These are phyloP conservation scores for Alethe diademata DNA, from an alignment of 2,113 vertebrate genomes.

Conservation along the genomic window DNA sequence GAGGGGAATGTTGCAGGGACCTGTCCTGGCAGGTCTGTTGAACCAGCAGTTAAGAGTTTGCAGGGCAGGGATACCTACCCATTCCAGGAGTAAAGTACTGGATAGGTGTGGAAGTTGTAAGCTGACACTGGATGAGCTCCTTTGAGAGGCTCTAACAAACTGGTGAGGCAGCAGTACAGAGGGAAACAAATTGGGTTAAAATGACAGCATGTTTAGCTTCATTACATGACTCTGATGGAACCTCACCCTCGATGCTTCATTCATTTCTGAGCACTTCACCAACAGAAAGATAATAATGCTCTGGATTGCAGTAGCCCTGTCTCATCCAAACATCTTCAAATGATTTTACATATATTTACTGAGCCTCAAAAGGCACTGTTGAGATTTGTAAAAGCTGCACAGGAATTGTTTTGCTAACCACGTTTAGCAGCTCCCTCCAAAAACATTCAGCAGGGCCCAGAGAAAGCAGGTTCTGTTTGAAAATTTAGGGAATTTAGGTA, in stretches of 20 bases:
- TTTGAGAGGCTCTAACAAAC: slow-evolving; percentile 60
- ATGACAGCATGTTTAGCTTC: slow-evolving; percentile 60
- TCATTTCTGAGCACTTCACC: slow-evolving; percentile 56
- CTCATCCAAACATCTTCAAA: slow-evolving; percentile 46
- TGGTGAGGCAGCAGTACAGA: slow-evolving; percentile 59
- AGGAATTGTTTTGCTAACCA: background rate
- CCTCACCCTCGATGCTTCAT: slow-evolving; percentile 59
- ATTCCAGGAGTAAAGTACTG: slow-evolving; percentile 55
- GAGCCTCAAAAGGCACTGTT: slow-evolving; percentile 16
- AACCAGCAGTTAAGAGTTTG: slow-evolving; percentile 70
- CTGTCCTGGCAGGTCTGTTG: slow-evolving; percentile 77
- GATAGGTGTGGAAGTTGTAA: slow-evolving; percentile 65
- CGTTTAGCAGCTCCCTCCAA: background rate
- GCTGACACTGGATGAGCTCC: slow-evolving; percentile 65
- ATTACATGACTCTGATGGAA: slow-evolving; percentile 66
- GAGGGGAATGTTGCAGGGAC: slow-evolving; percentile 70
- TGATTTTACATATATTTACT: slow-evolving; percentile 18
- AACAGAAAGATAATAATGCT: slow-evolving; percentile 52
- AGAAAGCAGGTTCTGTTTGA: background rate
- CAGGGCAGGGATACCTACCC: slow-evolving; percentile 57
- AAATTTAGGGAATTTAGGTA: background rate
- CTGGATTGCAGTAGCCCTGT: slow-evolving; percentile 41
- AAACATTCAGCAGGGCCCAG: background rate
- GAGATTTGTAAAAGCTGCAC: background rate
- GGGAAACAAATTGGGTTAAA: slow-evolving; percentile 62